phyloP scores from a whole-genome alignment of 1,140 invertebrate species.

The Monomorium pharaonis region DNA sequence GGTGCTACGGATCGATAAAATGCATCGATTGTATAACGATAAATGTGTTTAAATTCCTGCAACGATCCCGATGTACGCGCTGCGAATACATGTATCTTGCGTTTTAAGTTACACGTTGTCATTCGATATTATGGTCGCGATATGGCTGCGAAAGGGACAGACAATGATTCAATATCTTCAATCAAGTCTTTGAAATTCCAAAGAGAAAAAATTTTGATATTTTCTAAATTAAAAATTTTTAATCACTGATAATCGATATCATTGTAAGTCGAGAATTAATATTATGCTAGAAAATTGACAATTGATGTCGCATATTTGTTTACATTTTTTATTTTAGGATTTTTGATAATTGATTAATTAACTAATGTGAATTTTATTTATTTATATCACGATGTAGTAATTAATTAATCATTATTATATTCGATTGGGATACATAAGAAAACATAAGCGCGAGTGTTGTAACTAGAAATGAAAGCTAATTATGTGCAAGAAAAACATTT shows the following conservation, averaged over 20 bases:
- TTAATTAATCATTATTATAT: background rate
- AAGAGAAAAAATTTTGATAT: background rate
- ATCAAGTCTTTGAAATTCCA: background rate
- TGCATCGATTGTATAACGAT: slow-evolving; percentile 67
- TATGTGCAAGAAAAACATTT: background rate
- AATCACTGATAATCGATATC: too few relatives aligned
- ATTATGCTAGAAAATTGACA: background rate
- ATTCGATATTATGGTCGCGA: slow-evolving; percentile 12
- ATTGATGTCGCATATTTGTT: background rate
- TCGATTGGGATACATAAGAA: background rate
- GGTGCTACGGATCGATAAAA: slow-evolving; percentile 63
- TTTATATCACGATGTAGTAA: background rate
- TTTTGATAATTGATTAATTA: background rate
- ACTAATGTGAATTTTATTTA: background rate
- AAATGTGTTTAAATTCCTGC: slow-evolving; percentile 55
- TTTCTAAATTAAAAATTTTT: background rate
- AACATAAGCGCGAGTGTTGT: background rate
- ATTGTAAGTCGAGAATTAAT: background rate
- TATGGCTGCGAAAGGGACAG: background rate
- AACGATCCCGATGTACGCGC: background rate
- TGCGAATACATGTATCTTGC: slow-evolving; percentile 42
- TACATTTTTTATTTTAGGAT: background rate
- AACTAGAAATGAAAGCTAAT: background rate
- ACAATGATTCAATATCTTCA: background rate
- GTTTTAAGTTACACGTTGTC: slow-evolving; percentile 31